Evolutionary conservation across 2,888 invertebrate genomes (phyloP), one percentile per base, ranked within the genome.

Genomic region (Tiphia femorata): DNA sequence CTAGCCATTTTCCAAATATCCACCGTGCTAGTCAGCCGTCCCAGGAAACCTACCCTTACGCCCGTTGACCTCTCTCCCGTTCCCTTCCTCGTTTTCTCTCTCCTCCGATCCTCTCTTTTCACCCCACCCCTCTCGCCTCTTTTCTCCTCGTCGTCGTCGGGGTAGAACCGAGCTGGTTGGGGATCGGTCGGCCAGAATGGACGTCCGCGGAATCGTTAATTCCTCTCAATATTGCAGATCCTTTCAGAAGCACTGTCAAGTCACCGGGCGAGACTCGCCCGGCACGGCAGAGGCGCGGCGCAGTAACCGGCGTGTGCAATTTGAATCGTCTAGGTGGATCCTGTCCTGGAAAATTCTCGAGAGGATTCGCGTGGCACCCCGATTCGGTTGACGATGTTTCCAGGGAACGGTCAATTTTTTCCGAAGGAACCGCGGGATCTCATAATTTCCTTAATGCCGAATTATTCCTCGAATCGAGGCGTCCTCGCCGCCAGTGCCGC

Each of bases 141-240:
- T 58, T 67, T 68, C 62, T 62, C 56, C 56, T 61, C 51, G 62
- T 41, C 53, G 48, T n/a, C n/a, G n/a, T n/a, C n/a, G n/a, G n/a
- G n/a, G 54, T 49, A 52, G 49, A 52, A 40, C 58, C 23, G 52
- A n/a, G n/a, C 37, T 62, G 62, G 62, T 54, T 59, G 52, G n/a
- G n/a, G 38, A 47, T 50, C 49, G 49, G 19, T 53, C 52, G 44
- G 46, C 30, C 53, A 52, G 58, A 58, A 62, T 64, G 70, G 53
- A 78, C 76, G 76, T 65, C 64, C 67, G 57, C 68, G 64, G 77
- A 80, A 79, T 79, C 74, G 75, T 79, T 80, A 79, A 80, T 79
- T 77, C 75, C 73, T 70, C 70, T 79, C 73, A 79, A 78, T 77
- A 79, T 78, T 77, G 70, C 79, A 77, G 59, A 51, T 64, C 64